Base-by-base conservation (phyloP, 2,888 invertebrate species). In the Limnephilus lunatus region DNA sequence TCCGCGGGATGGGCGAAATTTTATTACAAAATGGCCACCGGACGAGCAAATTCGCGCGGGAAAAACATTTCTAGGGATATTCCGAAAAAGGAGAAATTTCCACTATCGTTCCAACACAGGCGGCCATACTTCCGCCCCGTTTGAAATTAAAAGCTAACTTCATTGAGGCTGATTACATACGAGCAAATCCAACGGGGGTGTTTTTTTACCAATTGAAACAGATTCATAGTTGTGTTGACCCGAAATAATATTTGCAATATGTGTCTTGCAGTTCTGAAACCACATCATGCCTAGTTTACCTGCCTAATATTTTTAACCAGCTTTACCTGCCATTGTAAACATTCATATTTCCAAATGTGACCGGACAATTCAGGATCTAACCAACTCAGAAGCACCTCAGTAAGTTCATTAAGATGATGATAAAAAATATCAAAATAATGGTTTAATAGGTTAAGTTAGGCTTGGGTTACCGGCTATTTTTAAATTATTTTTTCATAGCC, bases 21-120 rank as follows among this genome's bases (percentile, higher is more conserved):
- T 93, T 92, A 92, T 93, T 92, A 92, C 91, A 90, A 93, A 92
- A 91, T 92, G 86, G 92, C 92, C 81, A 85, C 39, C 85, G 31
- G 80, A 32, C 39, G 35, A 68, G 31, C 30, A 30, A n/a, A n/a
- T 25, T 19, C 31, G 53, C 53, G 90, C 90, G 82, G 83, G 90
- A 53, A 91, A 44, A 44, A 48, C 25, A 86, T 86, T 31, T 90
- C 90, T 32, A 32, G 80, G 53, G 82, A n/a, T 83, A 68, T 85
- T 53, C 85, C n/a, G 44, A 83, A 90, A 90, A 90, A 25, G 53
- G 68, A 83, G 48, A 35, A 90, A 85, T 68, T 85, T 90, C 32
- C 91, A 91, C 91, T 91, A 91, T 86, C 86, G 86, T 87, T 81
- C 80, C 87, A 81, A 68, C 85, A 81, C 91, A 87, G 86, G 85